Evolutionary conservation across 2,888 invertebrate genomes (phyloP).

Genomic region (Chalcis sispes): DNA sequence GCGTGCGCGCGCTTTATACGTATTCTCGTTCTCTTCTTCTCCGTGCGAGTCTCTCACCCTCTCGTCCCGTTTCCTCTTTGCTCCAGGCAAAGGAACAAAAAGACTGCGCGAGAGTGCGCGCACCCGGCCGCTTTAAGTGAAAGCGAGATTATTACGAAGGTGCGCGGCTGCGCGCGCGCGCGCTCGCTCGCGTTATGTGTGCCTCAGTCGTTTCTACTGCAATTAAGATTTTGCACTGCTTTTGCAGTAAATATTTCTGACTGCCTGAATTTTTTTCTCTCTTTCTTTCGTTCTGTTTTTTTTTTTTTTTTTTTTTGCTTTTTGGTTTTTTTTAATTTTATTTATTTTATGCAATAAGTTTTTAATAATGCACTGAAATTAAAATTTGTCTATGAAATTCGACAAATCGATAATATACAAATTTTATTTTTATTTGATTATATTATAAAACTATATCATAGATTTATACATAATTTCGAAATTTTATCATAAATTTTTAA

Average conservation of each 20-base stretch:
- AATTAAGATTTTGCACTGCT: too few relatives aligned
- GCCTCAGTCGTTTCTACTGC: slow-evolving; percentile 3
- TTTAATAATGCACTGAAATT: too few relatives aligned
- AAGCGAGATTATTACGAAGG: slow-evolving; percentile 46
- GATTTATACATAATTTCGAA: too few relatives aligned
- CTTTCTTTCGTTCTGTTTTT: neutral
- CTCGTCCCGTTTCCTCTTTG: neutral
- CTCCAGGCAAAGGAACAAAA: slow-evolving; percentile 30
- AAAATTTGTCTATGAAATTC: too few relatives aligned
- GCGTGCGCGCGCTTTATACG: slow-evolving; percentile 6
- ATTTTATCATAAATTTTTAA: too few relatives aligned
- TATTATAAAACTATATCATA: too few relatives aligned
- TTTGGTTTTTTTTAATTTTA: slow-evolving; percentile 3
- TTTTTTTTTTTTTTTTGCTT: neutral
- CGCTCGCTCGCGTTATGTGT: neutral
- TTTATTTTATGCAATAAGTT: too few relatives aligned
- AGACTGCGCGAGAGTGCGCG: slow-evolving; percentile 20
- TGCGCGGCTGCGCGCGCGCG: neutral
- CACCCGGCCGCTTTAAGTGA: slow-evolving; percentile 38
- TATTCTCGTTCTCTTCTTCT: neutral
- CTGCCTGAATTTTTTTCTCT: neutral
- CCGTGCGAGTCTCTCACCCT: neutral
- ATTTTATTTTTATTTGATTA: too few relatives aligned
- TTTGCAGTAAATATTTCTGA: too few relatives aligned
- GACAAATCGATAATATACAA: too few relatives aligned